Evolutionary conservation across 2,888 invertebrate species (phyloP).

Genomic region (Nezara viridula): DNA sequence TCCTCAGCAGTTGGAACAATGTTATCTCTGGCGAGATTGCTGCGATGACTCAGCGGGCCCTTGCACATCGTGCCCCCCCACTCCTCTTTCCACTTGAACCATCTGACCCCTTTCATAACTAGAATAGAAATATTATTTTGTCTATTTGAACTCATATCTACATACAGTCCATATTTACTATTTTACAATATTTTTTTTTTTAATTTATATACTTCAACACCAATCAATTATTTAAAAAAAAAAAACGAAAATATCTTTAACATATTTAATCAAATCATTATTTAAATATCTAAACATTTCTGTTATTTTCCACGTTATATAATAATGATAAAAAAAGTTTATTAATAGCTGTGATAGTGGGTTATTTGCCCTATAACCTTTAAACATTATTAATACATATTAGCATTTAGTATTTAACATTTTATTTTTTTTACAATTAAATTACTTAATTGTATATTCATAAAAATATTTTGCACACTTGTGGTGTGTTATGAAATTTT

Average conservation of each 20-base stretch:
- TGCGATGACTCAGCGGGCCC: neutral
- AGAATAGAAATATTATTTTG: neutral
- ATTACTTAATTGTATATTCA: neutral
- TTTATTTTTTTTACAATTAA: neutral
- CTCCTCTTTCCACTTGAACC: slow-evolving; percentile 38
- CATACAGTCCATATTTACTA: neutral
- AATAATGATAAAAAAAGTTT: neutral
- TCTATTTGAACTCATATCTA: neutral
- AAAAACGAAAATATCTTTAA: neutral
- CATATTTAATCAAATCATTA: neutral
- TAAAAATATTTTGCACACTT: neutral
- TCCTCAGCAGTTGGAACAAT: neutral
- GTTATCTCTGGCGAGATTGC: neutral
- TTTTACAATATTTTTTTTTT: neutral
- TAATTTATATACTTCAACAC: neutral
- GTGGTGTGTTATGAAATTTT: neutral
- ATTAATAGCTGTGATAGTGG: neutral
- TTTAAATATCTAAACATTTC: neutral
- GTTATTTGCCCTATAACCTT: neutral
- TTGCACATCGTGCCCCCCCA: neutral
- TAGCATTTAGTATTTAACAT: neutral
- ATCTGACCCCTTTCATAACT: slow-evolving; percentile 49
- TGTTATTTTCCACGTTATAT: neutral
- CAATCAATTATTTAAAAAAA: neutral
- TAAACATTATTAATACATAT: neutral